phyloP scores from a whole-genome alignment of 1,140 invertebrate species.

The Carposina sasakii region DNA sequence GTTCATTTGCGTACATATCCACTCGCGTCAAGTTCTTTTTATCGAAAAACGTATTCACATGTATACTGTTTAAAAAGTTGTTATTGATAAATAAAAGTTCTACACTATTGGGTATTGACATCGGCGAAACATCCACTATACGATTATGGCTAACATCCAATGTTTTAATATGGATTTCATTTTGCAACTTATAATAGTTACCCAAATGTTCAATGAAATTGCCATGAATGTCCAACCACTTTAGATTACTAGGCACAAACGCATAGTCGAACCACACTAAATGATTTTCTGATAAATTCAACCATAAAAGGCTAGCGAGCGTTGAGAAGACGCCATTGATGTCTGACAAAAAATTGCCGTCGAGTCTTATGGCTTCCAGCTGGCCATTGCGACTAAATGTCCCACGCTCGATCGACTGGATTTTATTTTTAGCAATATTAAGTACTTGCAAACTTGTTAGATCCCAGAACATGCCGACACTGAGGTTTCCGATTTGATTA shows the following conservation, averaged over 20 bases:
- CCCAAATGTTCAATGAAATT: constrained; percentile 89
- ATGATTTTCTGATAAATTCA: constrained; percentile 94
- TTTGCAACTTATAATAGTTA: constrained; percentile 89
- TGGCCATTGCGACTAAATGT: constrained; percentile 86
- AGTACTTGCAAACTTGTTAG: constrained; percentile 86
- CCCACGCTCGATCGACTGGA: constrained; percentile 85
- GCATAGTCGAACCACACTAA: constrained; percentile 93
- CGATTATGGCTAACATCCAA: constrained; percentile 91
- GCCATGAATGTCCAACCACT: constrained; percentile 92
- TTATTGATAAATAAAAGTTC: constrained; percentile 92
- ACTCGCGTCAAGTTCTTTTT: constrained; percentile 88
- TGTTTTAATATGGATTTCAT: constrained; percentile 85
- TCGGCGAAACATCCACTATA: constrained; percentile 83
- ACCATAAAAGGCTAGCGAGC: constrained; percentile 84
- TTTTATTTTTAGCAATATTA: constrained; percentile 90
- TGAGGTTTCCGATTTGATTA: constrained; percentile 89
- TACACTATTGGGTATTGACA: constrained; percentile 90
- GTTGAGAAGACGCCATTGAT: constrained; percentile 90
- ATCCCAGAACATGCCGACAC: constrained; percentile 88
- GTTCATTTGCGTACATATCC: constrained; percentile 90
- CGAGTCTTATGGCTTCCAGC: constrained; percentile 87
- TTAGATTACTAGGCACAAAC: constrained; percentile 88
- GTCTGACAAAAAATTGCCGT: constrained; percentile 89
- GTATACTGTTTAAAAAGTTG: constrained; percentile 86
- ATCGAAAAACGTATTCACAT: constrained; percentile 88